Conservation (phyloP, 2,113 vertebrate genomes). For the Ranitomeya variabilis region DNA sequence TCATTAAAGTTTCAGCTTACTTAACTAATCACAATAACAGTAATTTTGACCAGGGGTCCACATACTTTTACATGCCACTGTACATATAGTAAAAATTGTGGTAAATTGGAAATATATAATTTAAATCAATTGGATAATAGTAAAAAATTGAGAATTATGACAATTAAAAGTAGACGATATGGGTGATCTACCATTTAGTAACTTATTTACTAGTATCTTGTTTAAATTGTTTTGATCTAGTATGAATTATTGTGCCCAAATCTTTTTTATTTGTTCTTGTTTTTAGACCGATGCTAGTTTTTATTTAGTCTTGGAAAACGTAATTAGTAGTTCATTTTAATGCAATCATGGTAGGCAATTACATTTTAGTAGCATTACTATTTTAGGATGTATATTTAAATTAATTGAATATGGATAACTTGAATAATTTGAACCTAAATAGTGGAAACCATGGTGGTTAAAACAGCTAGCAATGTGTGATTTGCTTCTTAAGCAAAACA, state of each 20-base stretch:
- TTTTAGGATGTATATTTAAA: conserved; percentile 19
- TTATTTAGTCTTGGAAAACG: background rate
- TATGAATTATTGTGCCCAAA: background rate
- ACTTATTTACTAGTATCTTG: no score
- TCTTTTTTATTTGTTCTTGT: background rate
- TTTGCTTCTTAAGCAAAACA: conserved; percentile 86
- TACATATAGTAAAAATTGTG: no score
- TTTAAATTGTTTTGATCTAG: background rate
- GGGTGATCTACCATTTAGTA: no score
- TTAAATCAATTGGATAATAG: no score
- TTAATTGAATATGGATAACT: background rate
- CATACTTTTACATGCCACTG: no score
- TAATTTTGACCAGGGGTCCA: no score
- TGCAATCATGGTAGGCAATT: background rate
- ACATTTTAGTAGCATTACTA: background rate
- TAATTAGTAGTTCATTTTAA: background rate
- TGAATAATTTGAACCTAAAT: background rate
- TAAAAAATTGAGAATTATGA: no score
- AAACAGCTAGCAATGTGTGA: conserved; percentile 57
- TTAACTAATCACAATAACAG: no score
- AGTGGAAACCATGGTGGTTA: conserved; percentile 3
- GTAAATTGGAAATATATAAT: no score
- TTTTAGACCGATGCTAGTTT: background rate
- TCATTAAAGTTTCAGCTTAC: no score
- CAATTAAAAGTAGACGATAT: no score